These are phyloP conservation scores for Meteorus colon DNA, from an alignment of 2,888 invertebrate genomes.

Conservation along the genomic window DNA sequence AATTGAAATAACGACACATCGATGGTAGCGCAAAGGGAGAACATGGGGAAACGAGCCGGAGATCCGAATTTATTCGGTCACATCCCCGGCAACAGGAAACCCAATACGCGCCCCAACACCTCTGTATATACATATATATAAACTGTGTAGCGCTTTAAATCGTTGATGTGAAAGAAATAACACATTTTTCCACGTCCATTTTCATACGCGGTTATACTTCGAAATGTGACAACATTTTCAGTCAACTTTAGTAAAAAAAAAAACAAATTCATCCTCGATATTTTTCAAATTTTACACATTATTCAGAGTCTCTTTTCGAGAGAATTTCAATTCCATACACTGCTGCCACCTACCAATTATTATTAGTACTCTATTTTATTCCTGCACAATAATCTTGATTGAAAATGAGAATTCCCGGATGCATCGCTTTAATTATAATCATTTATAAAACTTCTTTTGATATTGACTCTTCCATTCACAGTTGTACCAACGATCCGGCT, in stretches of 20 bases:
- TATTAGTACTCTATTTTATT: too few relatives aligned
- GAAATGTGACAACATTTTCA: background rate
- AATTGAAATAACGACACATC: constrained; percentile 63
- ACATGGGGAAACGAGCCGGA: constrained; percentile 51
- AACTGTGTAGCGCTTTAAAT: constrained; percentile 11
- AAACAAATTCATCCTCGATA: too few relatives aligned
- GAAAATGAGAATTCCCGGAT: background rate
- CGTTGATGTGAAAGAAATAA: constrained; percentile 28
- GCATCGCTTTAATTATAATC: background rate
- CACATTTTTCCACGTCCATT: constrained; percentile 10
- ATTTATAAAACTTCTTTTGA: background rate
- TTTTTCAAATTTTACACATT: too few relatives aligned
- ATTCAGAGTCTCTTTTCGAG: too few relatives aligned
- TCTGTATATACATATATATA: background rate
- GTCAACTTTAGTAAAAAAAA: background rate
- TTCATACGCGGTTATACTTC: background rate
- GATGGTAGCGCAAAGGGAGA: constrained; percentile 47
- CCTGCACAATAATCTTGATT: background rate
- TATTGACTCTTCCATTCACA: constrained; percentile 63
- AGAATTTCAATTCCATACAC: too few relatives aligned
- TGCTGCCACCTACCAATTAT: too few relatives aligned
- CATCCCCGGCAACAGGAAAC: constrained; percentile 39
- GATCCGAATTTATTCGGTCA: constrained; percentile 52
- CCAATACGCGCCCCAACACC: constrained; percentile 25
- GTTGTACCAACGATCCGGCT: constrained; percentile 83